A percentile compares a stretch with the other conserved stretches of the same genome.
Conservation (phyloP, 2,797 vertebrate genomes). For the Poeciliopsis presidionis region DNA sequence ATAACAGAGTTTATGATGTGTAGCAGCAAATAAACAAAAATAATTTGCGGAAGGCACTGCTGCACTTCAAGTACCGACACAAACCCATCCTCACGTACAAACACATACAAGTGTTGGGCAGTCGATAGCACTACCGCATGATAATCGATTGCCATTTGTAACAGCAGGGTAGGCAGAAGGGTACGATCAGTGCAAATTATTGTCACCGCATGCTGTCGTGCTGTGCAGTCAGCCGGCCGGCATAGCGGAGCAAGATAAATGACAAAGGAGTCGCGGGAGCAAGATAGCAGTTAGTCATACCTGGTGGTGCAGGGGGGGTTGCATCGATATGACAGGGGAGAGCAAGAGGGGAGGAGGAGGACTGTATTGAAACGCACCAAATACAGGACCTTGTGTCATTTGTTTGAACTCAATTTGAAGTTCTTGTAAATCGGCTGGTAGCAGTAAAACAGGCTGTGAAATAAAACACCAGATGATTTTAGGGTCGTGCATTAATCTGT, state of each 20-base stretch:
- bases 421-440: not conserved
- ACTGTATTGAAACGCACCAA: slow-evolving; percentile 62
- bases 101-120: slow-evolving; percentile 71
- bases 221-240: slow-evolving; percentile 84
- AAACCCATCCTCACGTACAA: slow-evolving; percentile 35
- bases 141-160: slow-evolving; percentile 97
- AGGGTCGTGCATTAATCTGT: not conserved
- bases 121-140: slow-evolving; percentile 92
- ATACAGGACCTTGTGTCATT: slow-evolving; percentile 50
- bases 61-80: slow-evolving; percentile 40
- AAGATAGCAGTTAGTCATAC: slow-evolving; percentile 84
- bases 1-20: slow-evolving; percentile 6
- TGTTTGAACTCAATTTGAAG: slow-evolving; percentile 16
- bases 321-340: slow-evolving; percentile 66
- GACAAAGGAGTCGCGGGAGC: slow-evolving; percentile 78
- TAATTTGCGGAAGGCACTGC: slow-evolving; percentile 28
- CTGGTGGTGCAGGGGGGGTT: slow-evolving; percentile 78
- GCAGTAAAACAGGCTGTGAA: not conserved
- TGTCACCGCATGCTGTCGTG: slow-evolving; percentile 85
- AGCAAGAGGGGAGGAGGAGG: not conserved
- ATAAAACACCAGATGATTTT: not conserved
- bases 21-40: slow-evolving; percentile 36
- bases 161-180: slow-evolving; percentile 88
- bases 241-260: slow-evolving; percentile 83
- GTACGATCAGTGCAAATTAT: slow-evolving; percentile 95